These are phyloP conservation scores for Acromyrmex heyeri DNA, from an alignment of 1,140 invertebrate species.

Conservation along the genomic window DNA sequence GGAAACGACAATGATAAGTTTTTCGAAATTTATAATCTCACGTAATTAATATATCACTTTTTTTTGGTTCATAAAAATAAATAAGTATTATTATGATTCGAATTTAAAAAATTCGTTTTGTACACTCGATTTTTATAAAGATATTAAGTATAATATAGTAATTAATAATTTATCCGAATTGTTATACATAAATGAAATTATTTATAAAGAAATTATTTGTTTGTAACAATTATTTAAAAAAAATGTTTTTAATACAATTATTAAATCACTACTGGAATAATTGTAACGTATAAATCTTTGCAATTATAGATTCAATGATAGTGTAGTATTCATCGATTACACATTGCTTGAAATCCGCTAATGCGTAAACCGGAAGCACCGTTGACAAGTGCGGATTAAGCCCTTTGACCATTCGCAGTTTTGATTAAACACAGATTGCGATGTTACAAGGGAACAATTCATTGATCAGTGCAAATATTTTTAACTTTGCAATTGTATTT, in stretches of 20 bases:
- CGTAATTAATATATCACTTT: background rate
- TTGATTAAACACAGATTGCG: constrained; percentile 46
- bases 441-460: constrained; percentile 8
- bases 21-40: background rate
- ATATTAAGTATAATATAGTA: background rate
- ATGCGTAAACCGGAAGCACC: constrained; percentile 53
- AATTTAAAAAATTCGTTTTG: background rate
- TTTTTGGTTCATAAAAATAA: background rate
- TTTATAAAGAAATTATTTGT: background rate
- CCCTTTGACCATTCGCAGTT: constrained; percentile 52
- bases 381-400: constrained; percentile 51
- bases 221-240: background rate
- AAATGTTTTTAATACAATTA: too few species aligned
- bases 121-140: too few species aligned
- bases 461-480: constrained; percentile 39
- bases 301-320: constrained; percentile 28
- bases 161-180: background rate
- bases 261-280: background rate
- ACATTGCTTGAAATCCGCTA: constrained; percentile 49
- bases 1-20: background rate
- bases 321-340: constrained; percentile 44
- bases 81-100: background rate
- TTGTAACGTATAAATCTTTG: constrained; percentile 13
- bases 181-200: background rate
- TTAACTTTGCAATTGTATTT: background rate